These are phyloP conservation scores for Bombus confusus DNA, from an alignment of 1,140 invertebrate genomes.

Conservation along the genomic window DNA sequence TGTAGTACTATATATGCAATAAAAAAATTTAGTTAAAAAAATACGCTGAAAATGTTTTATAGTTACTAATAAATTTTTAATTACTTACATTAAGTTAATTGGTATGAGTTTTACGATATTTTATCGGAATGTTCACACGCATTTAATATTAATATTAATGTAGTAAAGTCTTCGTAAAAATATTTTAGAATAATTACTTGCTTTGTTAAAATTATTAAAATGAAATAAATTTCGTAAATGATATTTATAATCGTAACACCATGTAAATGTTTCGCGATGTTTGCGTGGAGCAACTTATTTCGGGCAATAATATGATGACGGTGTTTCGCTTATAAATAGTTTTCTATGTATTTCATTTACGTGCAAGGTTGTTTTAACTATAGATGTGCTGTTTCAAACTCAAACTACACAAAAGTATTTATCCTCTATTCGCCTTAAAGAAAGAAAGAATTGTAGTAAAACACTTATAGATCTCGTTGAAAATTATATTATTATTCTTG, in stretches of 20 bases:
- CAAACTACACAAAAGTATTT: conserved; percentile 29
- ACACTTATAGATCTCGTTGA: background rate
- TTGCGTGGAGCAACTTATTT: conserved; percentile 58
- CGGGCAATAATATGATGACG: conserved; percentile 60
- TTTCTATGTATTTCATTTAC: conserved; percentile 64
- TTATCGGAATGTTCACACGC: background rate
- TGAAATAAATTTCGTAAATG: background rate
- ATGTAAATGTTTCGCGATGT: conserved; percentile 18
- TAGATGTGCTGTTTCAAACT: conserved; percentile 39
- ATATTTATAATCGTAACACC: conserved; percentile 49
- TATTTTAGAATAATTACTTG: background rate
- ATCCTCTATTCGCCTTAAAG: background rate
- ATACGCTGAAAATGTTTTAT: background rate
- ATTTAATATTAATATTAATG: background rate
- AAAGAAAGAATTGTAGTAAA: background rate
- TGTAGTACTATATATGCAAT: background rate
- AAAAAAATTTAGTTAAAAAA: background rate
- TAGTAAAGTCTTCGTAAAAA: background rate
- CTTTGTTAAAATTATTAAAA: background rate
- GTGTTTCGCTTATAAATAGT: conserved; percentile 67
- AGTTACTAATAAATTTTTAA: background rate
- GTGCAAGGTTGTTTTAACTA: conserved; percentile 67
- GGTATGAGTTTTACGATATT: too few relatives aligned
- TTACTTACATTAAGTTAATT: background rate
- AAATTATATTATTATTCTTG: background rate